Base-by-base conservation (phyloP, 2,797 vertebrate genomes). In the Avahi laniger region DNA sequence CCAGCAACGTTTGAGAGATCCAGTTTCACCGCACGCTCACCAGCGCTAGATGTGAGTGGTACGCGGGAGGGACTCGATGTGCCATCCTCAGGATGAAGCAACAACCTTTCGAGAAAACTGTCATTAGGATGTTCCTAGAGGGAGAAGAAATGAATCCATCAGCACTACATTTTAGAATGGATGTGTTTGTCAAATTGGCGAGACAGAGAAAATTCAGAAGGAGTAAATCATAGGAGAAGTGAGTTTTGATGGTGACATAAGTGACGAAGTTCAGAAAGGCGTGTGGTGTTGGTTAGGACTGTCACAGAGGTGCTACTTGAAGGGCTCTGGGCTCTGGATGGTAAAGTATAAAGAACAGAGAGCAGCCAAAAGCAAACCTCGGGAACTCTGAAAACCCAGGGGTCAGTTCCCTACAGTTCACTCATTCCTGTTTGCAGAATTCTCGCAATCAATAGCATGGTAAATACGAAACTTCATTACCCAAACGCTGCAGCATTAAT, bases 341-440 rank as follows among this genome's bases (percentile, higher is more conserved):
- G 35, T 59, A 41, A 94, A 70, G 24, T 26, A 20, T 41, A 26
- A 75, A 33, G 35, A 78, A 48, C 14, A 93, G 26, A 50, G 4
- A 69, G 28, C 30, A 72, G 50, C 18, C 79, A 83, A 91, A 93
- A 92, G 57, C 28, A 89, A 81, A 92, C 30, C 61, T 95, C 38
- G 38, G 28, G 48, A 95, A 88, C 50, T 65, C 35, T 30, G 18
- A 92, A 95, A 96, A 80, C 26, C 43, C 46, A 73, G 35, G 33
- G 28, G 13, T 57, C 81, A 91, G 38, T n/a, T 89, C 38, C 38
- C 91, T 3, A 2, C 2, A 33, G 43, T 33, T 59, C 22, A 33
- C 33, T 35, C 75, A 79, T 2, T 48, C 20, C n/a, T 69, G 38
- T 89, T 79, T 91, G 41, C 65, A 96, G 85, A 95, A 69, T 69